Evolutionary conservation across 2,113 vertebrate genomes (phyloP), one percentile per base, ranked within the genome.

Genomic region (Pogona vitticeps): DNA sequence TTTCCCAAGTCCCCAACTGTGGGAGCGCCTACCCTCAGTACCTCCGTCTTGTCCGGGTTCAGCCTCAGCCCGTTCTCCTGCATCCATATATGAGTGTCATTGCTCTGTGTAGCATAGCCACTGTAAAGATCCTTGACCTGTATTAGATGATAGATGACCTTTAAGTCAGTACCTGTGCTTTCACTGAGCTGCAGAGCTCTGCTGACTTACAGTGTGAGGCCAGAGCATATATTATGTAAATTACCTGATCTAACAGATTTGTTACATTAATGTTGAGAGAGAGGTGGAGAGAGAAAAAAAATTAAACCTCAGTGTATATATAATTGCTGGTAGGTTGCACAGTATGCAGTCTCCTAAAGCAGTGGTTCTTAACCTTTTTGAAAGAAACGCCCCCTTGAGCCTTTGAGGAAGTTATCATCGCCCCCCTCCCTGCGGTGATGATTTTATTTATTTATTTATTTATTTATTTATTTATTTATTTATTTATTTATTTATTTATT

Each of bases 131-230:
- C 63, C 28, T 38, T 76, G 21, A 3, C 40, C 84, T 91, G 58
- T 38, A 5, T 5, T 3, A 1, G 46, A 83, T 52, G 46, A 21
- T 84, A 9, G 59, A 2, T 61, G 6, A 40, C 2, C 6, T 80
- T 84, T 67, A 31, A 42, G 33, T 58, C 68, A 56, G n/a, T 23
- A 21, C 36, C 59, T 21, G 17, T 63, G 23, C 2, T 76, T 76
- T 76, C 31, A 52, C 2, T 56, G 14, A 52, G 13, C 26, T 78
- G 17, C 2, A 58, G 31, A 3, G 46, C 31, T 42, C 58, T 58
- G 58, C 33, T 61, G 18, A 42, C 31, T 91, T 86, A 80, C 91
- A 71, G 89, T 76, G 76, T 36, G 85, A 92, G 84, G 71, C 65
- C 21, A 42, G 18, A 20, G 36, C 56, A 28, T 81, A 9, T n/a